Percentiles rank a stretch among this genome's conserved stretches.
These are phyloP conservation scores for Agonopterix arenella DNA, from an alignment of 2,888 invertebrate species.

Conservation along the genomic window DNA sequence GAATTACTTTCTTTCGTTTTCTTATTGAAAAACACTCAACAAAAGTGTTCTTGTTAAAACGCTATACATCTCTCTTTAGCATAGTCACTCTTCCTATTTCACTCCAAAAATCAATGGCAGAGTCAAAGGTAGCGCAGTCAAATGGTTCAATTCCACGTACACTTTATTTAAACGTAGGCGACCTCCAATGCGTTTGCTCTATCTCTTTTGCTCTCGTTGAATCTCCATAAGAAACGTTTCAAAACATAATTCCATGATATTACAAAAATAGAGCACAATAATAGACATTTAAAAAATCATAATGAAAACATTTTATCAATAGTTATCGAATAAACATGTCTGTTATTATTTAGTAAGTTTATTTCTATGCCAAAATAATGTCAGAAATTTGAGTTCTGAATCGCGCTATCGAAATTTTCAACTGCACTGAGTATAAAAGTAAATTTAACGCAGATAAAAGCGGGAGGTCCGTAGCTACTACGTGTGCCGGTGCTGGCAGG, in stretches of 20 bases:
- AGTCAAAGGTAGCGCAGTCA: neutral
- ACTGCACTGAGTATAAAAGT: conserved; percentile 19
- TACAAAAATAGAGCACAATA: neutral
- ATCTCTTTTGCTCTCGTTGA: conserved; percentile 6
- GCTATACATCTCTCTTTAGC: neutral
- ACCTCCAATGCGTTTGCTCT: neutral
- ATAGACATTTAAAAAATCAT: neutral
- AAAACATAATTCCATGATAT: neutral
- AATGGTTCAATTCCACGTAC: neutral
- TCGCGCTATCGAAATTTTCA: conserved; percentile 47
- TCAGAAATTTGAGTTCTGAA: conserved; percentile 34
- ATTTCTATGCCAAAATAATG: conserved; percentile 10
- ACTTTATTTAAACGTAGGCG: neutral
- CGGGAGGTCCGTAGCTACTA: conserved; percentile 72
- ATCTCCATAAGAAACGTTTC: conserved; percentile 1
- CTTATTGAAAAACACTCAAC: neutral
- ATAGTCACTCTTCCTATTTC: conserved; percentile 1
- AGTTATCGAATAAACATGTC: neutral
- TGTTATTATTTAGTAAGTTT: neutral
- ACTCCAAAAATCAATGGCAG: conserved; percentile 16
- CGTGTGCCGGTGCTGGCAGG: conserved; percentile 60
- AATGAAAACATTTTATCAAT: neutral
- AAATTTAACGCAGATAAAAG: fast-evolving
- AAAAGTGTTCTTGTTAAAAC: neutral
- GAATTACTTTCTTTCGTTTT: neutral